A percentile compares a stretch with the other conserved stretches of the same genome.
phyloP scores from a whole-genome alignment of 2,797 vertebrate species.

The Thunnus albacares region DNA sequence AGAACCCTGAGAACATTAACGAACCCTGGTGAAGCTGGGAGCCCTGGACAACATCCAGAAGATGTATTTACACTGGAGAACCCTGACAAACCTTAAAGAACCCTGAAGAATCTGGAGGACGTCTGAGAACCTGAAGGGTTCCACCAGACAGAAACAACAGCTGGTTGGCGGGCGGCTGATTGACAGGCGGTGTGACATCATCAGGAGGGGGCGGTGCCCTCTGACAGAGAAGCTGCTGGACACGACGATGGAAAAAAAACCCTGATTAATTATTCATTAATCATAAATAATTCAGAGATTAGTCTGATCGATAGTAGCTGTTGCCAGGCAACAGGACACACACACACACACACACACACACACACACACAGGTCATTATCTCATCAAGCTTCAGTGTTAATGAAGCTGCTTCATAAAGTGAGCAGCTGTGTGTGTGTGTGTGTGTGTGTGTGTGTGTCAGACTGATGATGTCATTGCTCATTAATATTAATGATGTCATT shows the following conservation, averaged over 20 bases:
- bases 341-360: not conserved
- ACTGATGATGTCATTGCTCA: not conserved
- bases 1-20: too few relatives aligned
- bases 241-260: constrained; percentile 7
- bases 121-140: too few relatives aligned
- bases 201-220: not conserved
- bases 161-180: not conserved
- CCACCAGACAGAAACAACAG: too few relatives aligned
- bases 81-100: too few relatives aligned
- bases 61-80: too few relatives aligned
- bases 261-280: constrained; percentile 70
- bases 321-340: constrained; percentile 57
- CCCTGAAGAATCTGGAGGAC: too few relatives aligned
- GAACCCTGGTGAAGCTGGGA: too few relatives aligned
- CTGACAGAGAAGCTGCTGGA: constrained; percentile 40
- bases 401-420: not conserved
- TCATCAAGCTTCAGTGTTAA: not conserved
- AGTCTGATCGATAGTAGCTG: constrained; percentile 58
- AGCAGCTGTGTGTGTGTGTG: not conserved
- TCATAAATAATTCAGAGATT: constrained; percentile 25
- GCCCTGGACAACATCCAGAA: too few relatives aligned
- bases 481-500: constrained; percentile 16
- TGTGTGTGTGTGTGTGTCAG: not conserved
- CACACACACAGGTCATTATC: too few relatives aligned
- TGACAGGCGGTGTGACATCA: constrained; percentile 14